Evolutionary conservation across 2,113 vertebrate species (phyloP), one percentile per base, ranked within the genome.

Genomic region (Coptodon bakossiorum): DNA sequence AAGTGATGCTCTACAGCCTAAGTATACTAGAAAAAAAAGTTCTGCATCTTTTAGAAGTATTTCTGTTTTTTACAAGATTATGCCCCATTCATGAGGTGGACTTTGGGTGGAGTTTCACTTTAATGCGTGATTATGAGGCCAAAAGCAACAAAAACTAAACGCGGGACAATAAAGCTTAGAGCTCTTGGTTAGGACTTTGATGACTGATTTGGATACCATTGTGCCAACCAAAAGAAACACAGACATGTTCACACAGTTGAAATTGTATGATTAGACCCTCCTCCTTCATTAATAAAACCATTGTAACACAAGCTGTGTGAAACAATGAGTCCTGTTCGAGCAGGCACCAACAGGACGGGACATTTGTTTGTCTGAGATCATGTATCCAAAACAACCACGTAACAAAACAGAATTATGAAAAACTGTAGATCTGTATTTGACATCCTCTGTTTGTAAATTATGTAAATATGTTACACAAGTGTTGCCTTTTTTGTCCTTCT

Each of bases 311-410:
- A 68, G 36, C 54, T 13, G 87, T 6, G 83, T 82, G 40, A 66
- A 90, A 92, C 94, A 91, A 91, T 93, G 91, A 81, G 87, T 29
- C 38, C 0, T 8, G 48, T 82, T 57, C 40, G 16, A 40, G 45
- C 78, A 80, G 90, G 91, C 88, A 79, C 93, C 91, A 1, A 80
- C 54, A 11, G 56, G 88, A 83, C 86, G 53, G 89, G 84, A 85
- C 71, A 6, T 29, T 29, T 45, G 54, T 22, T 16, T 29, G 36
- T 88, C 79, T n/a, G 12, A 76, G 34, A 63, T 78, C 89, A 87
- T 6, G 80, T 6, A 56, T 85, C 9, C 83, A 85, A 81, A 87
- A 88, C 27, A 87, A 29, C 34, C 16, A 6, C 52, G 45, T 12
- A 82, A 6, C 52, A 54, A 29, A 78, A 57, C 52, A 19, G 19